Base-by-base conservation (phyloP, 2,888 invertebrate species). In the Synergus laeviventris region DNA sequence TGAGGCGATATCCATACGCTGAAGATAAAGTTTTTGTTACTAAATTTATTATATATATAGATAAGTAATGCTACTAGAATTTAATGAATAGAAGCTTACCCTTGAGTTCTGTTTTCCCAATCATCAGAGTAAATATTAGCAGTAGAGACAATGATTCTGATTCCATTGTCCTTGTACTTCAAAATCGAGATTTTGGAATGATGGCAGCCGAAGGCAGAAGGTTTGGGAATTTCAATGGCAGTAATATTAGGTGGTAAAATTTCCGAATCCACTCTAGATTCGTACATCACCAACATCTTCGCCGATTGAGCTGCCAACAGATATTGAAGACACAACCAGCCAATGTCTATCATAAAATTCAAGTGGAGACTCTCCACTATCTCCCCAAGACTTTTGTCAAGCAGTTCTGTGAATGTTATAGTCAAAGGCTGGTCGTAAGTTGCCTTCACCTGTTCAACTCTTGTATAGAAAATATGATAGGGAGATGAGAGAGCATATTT, bases 71-170 rank as follows among this genome's bases (percentile, higher is more conserved):
- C 11, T 9, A 54, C 2, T 73, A 73, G 31, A 76, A 79, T 64
- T 14, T 56, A 54, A 54, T 9, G 18, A 18, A 2, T 54, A 18
- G 11, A 54, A 54, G 74, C 76, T 90, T 89, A 96, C 94, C 98
- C 98, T 91, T 99, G 98, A 0, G 98, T 97, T 84, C 98, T 94
- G 89, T 98, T 96, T 86, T 96, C 94, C 99, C 99, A 99, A 91
- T 99, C 99, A 81, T 96, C 95, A 36, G 94, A 92, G 83, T 98
- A 96, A 4, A 99, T 92, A 92, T 99, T 99, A 0, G 98, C 97
- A 0, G 98, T 98, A 0, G 96, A 97, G 45, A 99, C 94, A 0
- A 98, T 95, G 8, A 99, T 94, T 14, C 98, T 92, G 74, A 98
- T 91, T 0, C 97, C 96, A 0, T 94, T 93, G 85, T 97, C 95